These are phyloP conservation scores for Anoplophora glabripennis DNA, from an alignment of 1,140 invertebrate species.

Conservation along the genomic window DNA sequence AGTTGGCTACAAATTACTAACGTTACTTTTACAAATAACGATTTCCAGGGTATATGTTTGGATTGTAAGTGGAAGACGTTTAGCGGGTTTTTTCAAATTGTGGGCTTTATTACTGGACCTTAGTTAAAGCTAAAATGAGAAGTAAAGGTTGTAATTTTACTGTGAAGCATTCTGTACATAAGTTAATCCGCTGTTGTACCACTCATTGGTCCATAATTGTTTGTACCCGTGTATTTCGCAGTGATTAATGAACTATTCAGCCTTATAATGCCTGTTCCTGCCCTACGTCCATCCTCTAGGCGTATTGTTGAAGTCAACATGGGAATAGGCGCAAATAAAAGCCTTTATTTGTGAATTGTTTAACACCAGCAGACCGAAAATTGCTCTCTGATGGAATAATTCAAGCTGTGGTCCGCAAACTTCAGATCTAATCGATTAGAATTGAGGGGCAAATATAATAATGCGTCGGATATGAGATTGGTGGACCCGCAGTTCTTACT, in stretches of 20 bases:
- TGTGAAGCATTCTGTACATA: too few species aligned
- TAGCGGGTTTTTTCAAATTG: too few species aligned
- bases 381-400: not conserved
- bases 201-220: not conserved
- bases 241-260: constrained; percentile 6
- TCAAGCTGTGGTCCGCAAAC: constrained; percentile 1
- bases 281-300: constrained; percentile 14
- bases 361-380: constrained; percentile 13
- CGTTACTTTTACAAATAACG: too few species aligned
- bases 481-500: too few species aligned
- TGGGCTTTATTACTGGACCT: too few species aligned
- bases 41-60: too few species aligned
- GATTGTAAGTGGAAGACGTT: too few species aligned
- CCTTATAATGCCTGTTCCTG: not conserved
- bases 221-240: not conserved
- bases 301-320: constrained; percentile 21
- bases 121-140: too few species aligned
- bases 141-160: too few species aligned
- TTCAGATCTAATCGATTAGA: constrained; percentile 10
- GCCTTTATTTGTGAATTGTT: constrained; percentile 15
- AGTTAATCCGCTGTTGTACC: too few species aligned
- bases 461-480: too few species aligned
- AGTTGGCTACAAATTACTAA: too few species aligned
- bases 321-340: constrained; percentile 8
- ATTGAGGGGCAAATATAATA: constrained; percentile 2